phyloP scores from a whole-genome alignment of 2,113 vertebrate species.

The Triplophysa rosa region DNA sequence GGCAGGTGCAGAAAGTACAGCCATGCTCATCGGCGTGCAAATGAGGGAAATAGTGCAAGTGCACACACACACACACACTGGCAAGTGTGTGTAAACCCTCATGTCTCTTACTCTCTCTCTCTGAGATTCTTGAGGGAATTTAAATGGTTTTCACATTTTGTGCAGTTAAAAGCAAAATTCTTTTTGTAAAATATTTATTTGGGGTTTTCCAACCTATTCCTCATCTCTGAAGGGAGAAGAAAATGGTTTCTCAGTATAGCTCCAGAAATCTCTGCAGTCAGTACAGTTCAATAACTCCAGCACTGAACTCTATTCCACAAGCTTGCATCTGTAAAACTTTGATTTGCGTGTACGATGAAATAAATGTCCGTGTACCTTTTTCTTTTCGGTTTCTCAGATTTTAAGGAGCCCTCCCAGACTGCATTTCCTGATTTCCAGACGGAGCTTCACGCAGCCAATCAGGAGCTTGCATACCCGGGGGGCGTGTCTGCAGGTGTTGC shows the following conservation, averaged over 20 bases:
- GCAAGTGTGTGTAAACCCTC: conserved; percentile 9
- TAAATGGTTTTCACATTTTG: conserved; percentile 27
- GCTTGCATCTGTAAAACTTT: not conserved
- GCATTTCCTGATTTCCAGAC: conserved; percentile 79
- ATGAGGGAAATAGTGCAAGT: not conserved
- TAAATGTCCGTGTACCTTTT: not conserved
- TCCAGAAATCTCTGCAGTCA: conserved; percentile 8
- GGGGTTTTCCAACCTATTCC: conserved; percentile 2
- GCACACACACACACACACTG: not conserved
- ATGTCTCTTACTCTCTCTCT: not conserved
- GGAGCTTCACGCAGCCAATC: conserved; percentile 73
- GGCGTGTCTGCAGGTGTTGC: conserved; percentile 78
- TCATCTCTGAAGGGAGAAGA: conserved; percentile 6
- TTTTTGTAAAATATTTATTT: conserved; percentile 44
- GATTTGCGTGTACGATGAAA: not conserved
- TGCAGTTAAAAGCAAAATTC: conserved; percentile 28
- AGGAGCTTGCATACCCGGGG: conserved; percentile 75
- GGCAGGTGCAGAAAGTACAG: too few species aligned
- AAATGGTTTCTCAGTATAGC: conserved; percentile 19
- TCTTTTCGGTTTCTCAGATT: conserved; percentile 62
- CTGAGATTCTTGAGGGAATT: conserved; percentile 15
- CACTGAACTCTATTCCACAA: conserved; percentile 4
- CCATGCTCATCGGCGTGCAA: not conserved
- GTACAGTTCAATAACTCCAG: not conserved
- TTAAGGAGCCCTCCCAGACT: conserved; percentile 77